phyloP scores from a whole-genome alignment of 2,797 vertebrate species.

The Muraenolepis orangiensis region DNA sequence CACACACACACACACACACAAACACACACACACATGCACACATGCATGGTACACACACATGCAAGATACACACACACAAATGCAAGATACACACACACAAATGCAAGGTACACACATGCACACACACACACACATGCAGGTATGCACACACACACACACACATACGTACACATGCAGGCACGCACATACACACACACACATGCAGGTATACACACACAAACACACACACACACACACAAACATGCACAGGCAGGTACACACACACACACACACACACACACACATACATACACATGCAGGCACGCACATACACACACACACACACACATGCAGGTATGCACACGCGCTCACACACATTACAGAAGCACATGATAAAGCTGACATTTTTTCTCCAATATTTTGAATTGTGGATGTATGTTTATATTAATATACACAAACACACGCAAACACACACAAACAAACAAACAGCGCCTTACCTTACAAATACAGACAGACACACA shows the following conservation, averaged over 20 bases:
- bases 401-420: slow-evolving; percentile 29
- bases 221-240: slow-evolving; percentile 17
- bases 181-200: too few species aligned
- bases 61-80: neutral
- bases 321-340: neutral
- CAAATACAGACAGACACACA: slow-evolving; percentile 23
- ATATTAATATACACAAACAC: slow-evolving; percentile 24
- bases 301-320: slow-evolving; percentile 21
- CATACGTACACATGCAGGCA: neutral
- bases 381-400: slow-evolving; percentile 46
- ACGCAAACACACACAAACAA: slow-evolving; percentile 28
- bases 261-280: slow-evolving; percentile 1
- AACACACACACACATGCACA: slow-evolving; percentile 15
- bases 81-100: slow-evolving; percentile 16
- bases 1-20: slow-evolving; percentile 30
- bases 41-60: too few species aligned
- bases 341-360: slow-evolving; percentile 23
- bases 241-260: slow-evolving; percentile 14
- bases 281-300: slow-evolving; percentile 24
- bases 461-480: too few species aligned
- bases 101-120: slow-evolving; percentile 29
- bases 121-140: slow-evolving; percentile 3
- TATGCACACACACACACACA: slow-evolving; percentile 25
- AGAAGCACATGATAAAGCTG: slow-evolving; percentile 24
- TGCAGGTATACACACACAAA: slow-evolving; percentile 29